Conservation (phyloP, 1,140 invertebrate species). For the Bombus terrestris region DNA sequence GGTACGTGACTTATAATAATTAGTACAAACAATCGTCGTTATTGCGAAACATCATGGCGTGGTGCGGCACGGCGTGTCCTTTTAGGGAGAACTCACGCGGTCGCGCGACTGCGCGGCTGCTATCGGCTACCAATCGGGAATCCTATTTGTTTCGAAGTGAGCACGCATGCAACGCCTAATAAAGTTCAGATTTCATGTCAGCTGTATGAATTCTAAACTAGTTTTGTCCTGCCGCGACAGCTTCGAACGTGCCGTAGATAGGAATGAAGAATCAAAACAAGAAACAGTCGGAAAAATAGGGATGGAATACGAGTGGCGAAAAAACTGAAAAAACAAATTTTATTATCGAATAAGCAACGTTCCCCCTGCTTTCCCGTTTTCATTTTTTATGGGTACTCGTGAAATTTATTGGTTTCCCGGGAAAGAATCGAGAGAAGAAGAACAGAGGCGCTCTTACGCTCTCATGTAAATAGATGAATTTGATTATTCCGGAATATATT, state of each 20-base stretch:
- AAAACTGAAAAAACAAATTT: neutral
- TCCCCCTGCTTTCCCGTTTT: neutral
- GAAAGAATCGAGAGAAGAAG: neutral
- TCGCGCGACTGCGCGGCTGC: neutral
- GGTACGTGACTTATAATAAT: slow-evolving; percentile 79
- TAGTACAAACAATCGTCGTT: slow-evolving; percentile 69
- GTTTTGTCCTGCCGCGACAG: slow-evolving; percentile 49
- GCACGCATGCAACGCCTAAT: slow-evolving; percentile 59
- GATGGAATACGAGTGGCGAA: neutral
- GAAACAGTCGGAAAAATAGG: slow-evolving; percentile 13
- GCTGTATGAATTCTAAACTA: slow-evolving; percentile 57
- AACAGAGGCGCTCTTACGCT: neutral
- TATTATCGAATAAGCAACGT: slow-evolving; percentile 21
- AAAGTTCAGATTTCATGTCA: slow-evolving; percentile 60
- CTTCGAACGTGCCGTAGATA: slow-evolving; percentile 45
- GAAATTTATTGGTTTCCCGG: slow-evolving; percentile 2
- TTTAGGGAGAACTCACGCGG: slow-evolving; percentile 45
- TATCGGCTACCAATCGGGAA: slow-evolving; percentile 57
- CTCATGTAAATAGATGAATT: slow-evolving; percentile 22
- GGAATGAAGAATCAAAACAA: slow-evolving; percentile 62
- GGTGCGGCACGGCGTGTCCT: slow-evolving; percentile 27
- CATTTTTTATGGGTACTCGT: neutral
- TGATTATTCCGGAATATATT: slow-evolving; percentile 17
- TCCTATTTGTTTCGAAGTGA: slow-evolving; percentile 62
- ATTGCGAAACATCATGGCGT: slow-evolving; percentile 45